phyloP scores from a whole-genome alignment of 1,140 invertebrate genomes.

The Heliothis virescens region DNA sequence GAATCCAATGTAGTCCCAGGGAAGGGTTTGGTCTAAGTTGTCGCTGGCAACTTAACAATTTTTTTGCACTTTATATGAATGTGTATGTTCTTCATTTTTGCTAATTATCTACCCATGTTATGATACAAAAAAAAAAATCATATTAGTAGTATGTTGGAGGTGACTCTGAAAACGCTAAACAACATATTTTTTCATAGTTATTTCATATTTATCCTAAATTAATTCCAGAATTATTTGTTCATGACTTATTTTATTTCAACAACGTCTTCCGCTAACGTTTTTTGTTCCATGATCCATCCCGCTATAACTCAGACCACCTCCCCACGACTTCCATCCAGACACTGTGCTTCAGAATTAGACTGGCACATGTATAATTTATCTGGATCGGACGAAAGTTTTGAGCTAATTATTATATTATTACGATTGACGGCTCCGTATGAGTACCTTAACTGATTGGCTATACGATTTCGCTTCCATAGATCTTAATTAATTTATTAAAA shows the following conservation, averaged over 20 bases:
- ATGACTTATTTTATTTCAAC: too few relatives aligned
- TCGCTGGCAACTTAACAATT: background rate
- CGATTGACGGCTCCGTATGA: constrained; percentile 41
- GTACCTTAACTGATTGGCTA: constrained; percentile 14
- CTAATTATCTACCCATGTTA: too few relatives aligned
- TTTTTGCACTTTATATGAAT: too few relatives aligned
- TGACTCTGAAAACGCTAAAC: too few relatives aligned
- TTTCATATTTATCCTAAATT: too few relatives aligned
- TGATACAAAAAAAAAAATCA: too few relatives aligned
- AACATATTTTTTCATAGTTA: too few relatives aligned
- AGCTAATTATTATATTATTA: constrained; percentile 58
- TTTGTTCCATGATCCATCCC: background rate
- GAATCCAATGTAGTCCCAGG: constrained; percentile 62
- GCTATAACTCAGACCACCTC: background rate
- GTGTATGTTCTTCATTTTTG: too few relatives aligned
- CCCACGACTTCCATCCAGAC: constrained; percentile 43
- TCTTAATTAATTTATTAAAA: background rate
- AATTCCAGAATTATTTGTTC: too few relatives aligned
- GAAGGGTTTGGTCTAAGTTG: constrained; percentile 46
- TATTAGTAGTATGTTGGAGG: too few relatives aligned
- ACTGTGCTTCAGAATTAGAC: constrained; percentile 59
- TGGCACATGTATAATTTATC: constrained; percentile 62
- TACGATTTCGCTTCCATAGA: background rate
- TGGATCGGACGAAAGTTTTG: constrained; percentile 57
- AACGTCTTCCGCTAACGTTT: background rate